Conservation (phyloP, 1,140 invertebrate genomes). For the Lepidotrigona ventralis region DNA sequence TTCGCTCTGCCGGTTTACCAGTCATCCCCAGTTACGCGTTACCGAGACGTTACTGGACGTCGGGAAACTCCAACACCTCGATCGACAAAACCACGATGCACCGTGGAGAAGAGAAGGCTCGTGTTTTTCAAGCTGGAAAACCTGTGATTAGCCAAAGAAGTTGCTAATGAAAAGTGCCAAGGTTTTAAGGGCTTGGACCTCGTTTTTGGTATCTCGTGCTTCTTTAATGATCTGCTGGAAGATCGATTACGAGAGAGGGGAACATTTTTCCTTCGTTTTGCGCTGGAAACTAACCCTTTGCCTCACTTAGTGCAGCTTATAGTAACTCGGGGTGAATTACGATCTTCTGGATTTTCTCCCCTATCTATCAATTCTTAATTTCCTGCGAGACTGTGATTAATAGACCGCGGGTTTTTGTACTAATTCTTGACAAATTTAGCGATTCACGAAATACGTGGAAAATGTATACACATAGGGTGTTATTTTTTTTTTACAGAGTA, state of each 20-base stretch:
- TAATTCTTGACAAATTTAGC: too few relatives aligned
- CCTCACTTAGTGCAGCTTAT: too few relatives aligned
- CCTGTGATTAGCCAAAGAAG: conserved; percentile 6
- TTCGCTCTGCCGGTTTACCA: neutral
- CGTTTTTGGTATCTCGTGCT: neutral
- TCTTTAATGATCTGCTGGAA: neutral
- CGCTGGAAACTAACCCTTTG: too few relatives aligned
- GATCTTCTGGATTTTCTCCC: too few relatives aligned
- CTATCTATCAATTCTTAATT: too few relatives aligned
- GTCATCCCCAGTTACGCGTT: conserved; percentile 19
- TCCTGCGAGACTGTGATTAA: neutral
- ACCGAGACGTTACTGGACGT: conserved; percentile 14
- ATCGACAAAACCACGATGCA: conserved; percentile 17
- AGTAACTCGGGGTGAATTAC: neutral
- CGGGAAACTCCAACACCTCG: neutral
- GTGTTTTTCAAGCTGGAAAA: neutral
- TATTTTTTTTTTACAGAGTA: too few relatives aligned
- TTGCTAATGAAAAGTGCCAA: conserved; percentile 9
- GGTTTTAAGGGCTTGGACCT: neutral
- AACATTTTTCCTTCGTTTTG: neutral
- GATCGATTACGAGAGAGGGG: conserved; percentile 1
- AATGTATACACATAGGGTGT: too few relatives aligned
- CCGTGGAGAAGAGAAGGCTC: conserved; percentile 5
- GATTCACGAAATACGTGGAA: too few relatives aligned
- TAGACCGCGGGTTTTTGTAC: too few relatives aligned